phyloP scores from a whole-genome alignment of 2,113 vertebrate genomes.

The Bucco capensis region DNA sequence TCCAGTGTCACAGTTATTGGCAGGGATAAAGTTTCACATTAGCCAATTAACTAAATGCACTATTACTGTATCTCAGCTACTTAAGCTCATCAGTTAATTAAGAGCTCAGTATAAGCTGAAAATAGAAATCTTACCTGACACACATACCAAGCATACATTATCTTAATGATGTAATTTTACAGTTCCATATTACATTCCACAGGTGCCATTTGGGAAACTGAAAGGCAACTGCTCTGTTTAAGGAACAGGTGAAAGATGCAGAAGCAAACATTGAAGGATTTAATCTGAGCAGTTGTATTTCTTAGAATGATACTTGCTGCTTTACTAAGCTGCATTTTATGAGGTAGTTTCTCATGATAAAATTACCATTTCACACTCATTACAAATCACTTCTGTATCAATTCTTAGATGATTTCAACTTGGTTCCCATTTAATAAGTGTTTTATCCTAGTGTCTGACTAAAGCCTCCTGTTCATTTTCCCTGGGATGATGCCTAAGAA shows the following conservation, averaged over 20 bases:
- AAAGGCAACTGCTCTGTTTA: background rate
- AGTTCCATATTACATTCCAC: background rate
- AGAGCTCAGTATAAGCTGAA: constrained; percentile 55
- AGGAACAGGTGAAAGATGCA: background rate
- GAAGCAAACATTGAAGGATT: background rate
- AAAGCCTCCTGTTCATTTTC: background rate
- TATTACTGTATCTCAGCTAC: constrained; percentile 57
- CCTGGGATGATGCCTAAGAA: background rate
- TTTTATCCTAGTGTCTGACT: background rate
- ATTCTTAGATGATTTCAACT: background rate
- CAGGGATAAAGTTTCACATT: constrained; percentile 56
- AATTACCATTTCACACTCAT: background rate
- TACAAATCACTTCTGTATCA: background rate
- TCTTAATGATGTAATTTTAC: constrained; percentile 30
- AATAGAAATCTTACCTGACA: constrained; percentile 55
- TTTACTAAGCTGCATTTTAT: background rate
- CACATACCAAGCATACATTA: constrained; percentile 46
- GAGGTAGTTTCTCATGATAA: background rate
- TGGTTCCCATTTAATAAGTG: background rate
- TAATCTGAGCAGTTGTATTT: background rate
- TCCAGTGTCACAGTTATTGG: constrained; percentile 43
- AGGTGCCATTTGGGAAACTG: background rate
- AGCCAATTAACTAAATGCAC: constrained; percentile 66
- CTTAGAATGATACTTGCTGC: background rate
- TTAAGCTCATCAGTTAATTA: constrained; percentile 69